Percentiles rank a stretch among this genome's conserved stretches.
Evolutionary conservation across 1,140 invertebrate species (phyloP).

Genomic region (Steinernema khuongi): DNA sequence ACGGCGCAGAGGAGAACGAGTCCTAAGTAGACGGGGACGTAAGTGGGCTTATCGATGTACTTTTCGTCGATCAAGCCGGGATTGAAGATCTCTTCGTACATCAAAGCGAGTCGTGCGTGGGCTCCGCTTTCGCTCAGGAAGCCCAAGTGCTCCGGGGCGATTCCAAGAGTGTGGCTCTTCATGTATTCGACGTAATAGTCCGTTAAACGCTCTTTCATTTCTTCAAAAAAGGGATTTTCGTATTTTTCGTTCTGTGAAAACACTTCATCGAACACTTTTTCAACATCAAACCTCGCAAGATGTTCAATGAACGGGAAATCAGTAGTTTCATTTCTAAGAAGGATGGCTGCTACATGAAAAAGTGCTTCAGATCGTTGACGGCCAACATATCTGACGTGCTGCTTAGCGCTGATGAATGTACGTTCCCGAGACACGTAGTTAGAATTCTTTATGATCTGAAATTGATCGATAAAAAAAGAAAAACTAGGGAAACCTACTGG

Average conservation of each 20-base stretch:
- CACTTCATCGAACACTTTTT: not conserved
- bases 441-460: too few species aligned
- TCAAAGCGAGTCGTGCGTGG: not conserved
- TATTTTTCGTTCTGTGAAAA: not conserved
- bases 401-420: too few species aligned
- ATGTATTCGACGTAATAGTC: not conserved
- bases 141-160: not conserved
- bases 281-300: not conserved
- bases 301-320: too few species aligned
- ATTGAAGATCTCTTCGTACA: not conserved
- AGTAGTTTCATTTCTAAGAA: too few species aligned
- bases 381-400: too few species aligned
- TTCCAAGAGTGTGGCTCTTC: not conserved
- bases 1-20: too few species aligned
- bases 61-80: not conserved
- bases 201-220: not conserved
- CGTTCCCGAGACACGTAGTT: too few species aligned
- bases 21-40: too few species aligned
- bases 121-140: not conserved
- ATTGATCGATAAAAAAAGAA: too few species aligned
- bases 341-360: too few species aligned
- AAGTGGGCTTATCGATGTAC: not conserved
- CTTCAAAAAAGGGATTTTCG: not conserved
- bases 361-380: too few species aligned
- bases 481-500: too few species aligned